Percentiles rank a stretch among this genome's conserved stretches.
Evolutionary conservation across 2,113 vertebrate genomes (phyloP).

Genomic region (Seriola rivoliana): DNA sequence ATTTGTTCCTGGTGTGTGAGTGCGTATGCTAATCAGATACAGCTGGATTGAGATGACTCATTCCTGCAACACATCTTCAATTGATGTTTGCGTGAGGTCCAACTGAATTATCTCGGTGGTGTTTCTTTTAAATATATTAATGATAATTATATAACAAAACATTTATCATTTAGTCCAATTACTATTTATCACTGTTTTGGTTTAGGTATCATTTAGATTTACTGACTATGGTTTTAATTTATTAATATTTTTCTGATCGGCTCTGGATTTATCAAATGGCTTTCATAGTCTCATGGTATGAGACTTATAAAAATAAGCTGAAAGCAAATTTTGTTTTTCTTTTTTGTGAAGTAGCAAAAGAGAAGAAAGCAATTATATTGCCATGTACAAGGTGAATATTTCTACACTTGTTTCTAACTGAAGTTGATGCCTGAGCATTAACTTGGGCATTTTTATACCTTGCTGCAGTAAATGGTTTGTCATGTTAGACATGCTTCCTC

Average conservation of each 20-base stretch:
- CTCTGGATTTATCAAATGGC: not conserved
- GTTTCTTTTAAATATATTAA: constrained; percentile 74
- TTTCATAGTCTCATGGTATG: not conserved
- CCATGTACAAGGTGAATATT: not conserved
- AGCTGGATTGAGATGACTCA: constrained; percentile 87
- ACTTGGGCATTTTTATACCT: not conserved
- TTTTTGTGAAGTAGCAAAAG: not conserved
- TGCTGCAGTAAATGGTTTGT: constrained; percentile 1
- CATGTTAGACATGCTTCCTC: constrained; percentile 5
- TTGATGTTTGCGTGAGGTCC: constrained; percentile 81
- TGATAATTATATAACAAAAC: constrained; percentile 62
- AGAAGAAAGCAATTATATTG: not conserved
- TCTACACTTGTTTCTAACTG: not conserved
- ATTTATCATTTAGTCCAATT: constrained; percentile 29
- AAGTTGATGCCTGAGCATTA: not conserved
- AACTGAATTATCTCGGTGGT: constrained; percentile 78
- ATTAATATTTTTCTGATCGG: not conserved
- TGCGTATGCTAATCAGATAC: constrained; percentile 85
- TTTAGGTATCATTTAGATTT: constrained; percentile 4
- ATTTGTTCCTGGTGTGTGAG: constrained; percentile 82
- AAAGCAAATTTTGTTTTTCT: not conserved
- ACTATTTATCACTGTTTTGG: not conserved
- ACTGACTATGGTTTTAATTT: not conserved
- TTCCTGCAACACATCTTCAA: constrained; percentile 85
- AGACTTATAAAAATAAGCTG: constrained; percentile 12